These are phyloP conservation scores for western clawed frog (Xenopus tropicalis) DNA, from an alignment of 2,113 vertebrate genomes.

Conservation along the genomic window DNA sequence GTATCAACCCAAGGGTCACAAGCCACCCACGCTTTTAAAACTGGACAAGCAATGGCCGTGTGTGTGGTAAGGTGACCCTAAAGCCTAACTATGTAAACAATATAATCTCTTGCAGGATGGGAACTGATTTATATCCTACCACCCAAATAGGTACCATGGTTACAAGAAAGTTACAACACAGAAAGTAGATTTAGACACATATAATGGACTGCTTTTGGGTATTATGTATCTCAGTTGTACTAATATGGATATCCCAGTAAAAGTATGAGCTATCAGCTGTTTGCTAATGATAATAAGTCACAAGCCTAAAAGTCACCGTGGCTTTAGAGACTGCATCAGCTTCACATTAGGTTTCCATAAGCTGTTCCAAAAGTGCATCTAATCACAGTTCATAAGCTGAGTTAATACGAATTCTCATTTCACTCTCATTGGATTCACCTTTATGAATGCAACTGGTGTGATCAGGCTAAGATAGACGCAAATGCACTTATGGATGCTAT, in stretches of 20 bases:
- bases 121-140: constrained; percentile 8
- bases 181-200: background rate
- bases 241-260: background rate
- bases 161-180: background rate
- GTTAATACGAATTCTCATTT: too few relatives aligned
- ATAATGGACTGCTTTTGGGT: background rate
- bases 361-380: background rate
- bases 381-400: too few relatives aligned
- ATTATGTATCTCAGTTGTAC: background rate
- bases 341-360: background rate
- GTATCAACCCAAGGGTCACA: constrained; percentile 24
- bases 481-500: too few relatives aligned
- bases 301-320: background rate
- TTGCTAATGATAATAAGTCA: background rate
- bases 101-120: constrained; percentile 1
- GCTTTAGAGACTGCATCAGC: background rate
- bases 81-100: constrained; percentile 9
- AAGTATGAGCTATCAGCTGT: background rate
- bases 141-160: constrained; percentile 10
- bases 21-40: constrained; percentile 29
- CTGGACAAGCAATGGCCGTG: constrained; percentile 3
- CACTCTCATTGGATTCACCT: too few relatives aligned
- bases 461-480: too few relatives aligned
- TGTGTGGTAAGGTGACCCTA: constrained; percentile 9
- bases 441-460: too few relatives aligned